These are phyloP conservation scores for Acleris laterana DNA, from an alignment of 2,888 invertebrate genomes.

Conservation along the genomic window DNA sequence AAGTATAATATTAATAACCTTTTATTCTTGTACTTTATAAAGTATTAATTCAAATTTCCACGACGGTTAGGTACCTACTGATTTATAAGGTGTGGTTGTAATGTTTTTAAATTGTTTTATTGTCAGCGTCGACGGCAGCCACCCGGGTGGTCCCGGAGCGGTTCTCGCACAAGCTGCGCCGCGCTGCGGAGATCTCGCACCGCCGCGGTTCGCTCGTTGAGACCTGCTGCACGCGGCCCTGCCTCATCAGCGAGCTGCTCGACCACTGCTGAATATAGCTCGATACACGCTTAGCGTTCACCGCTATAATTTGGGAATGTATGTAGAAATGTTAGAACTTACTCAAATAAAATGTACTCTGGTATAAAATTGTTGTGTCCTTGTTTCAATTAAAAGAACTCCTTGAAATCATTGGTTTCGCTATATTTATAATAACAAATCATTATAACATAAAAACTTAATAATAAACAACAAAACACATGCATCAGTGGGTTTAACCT, in stretches of 20 bases:
- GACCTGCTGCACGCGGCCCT: conserved; percentile 44
- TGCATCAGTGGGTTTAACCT: conserved; percentile 61
- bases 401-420: conserved; percentile 74
- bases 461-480: conserved; percentile 65
- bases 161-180: conserved; percentile 15
- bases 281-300: conserved; percentile 16
- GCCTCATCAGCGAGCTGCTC: conserved; percentile 41
- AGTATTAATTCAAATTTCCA: no score
- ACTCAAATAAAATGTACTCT: conserved; percentile 5
- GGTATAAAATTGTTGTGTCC: background rate
- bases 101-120: background rate
- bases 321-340: background rate
- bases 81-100: no score
- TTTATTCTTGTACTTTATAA: no score
- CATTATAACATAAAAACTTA: conserved; percentile 43
- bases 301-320: background rate
- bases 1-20: no score
- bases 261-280: conserved; percentile 41
- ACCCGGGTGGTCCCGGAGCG: conserved; percentile 10
- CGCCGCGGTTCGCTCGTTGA: conserved; percentile 34
- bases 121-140: background rate
- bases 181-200: conserved; percentile 7
- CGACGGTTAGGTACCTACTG: no score
- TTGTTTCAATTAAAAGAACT: conserved; percentile 36
- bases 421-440: conserved; percentile 45